Conservation (phyloP, 2,797 vertebrate species). For the Scolopax bukidnonensis region DNA sequence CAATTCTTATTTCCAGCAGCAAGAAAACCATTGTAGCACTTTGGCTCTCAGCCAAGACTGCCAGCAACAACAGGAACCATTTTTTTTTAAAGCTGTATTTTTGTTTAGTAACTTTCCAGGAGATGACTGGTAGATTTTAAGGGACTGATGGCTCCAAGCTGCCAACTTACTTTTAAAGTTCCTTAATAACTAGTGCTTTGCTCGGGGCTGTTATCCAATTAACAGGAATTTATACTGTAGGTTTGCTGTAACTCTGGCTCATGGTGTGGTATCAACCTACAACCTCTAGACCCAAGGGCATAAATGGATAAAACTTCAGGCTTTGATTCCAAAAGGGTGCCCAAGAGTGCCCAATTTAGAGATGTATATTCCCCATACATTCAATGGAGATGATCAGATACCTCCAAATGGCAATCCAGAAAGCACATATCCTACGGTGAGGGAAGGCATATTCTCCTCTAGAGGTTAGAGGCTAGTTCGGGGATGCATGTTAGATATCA, state of each 20-base stretch:
- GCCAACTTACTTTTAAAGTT: constrained; percentile 28
- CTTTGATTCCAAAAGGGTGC: neutral
- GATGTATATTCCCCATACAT: neutral
- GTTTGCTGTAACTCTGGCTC: neutral
- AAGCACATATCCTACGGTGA: neutral
- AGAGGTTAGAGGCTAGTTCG: neutral
- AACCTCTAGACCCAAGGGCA: neutral
- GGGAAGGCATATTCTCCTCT: neutral
- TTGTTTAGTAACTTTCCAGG: constrained; percentile 10
- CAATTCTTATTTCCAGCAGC: constrained; percentile 3
- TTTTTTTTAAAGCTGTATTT: neutral
- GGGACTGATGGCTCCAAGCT: neutral
- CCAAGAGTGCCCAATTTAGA: neutral
- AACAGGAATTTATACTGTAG: constrained; percentile 17
- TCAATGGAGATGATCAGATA: neutral
- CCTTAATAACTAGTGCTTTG: neutral
- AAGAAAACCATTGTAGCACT: neutral
- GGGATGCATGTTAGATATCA: accelerated
- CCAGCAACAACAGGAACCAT: neutral
- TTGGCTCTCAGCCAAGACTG: neutral
- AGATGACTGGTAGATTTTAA: neutral
- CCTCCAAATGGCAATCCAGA: neutral
- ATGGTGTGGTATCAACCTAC: accelerated
- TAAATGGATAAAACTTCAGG: neutral
- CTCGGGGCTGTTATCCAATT: constrained; percentile 37